phyloP scores from a whole-genome alignment of 2,888 invertebrate species.

The Drepana falcataria region DNA sequence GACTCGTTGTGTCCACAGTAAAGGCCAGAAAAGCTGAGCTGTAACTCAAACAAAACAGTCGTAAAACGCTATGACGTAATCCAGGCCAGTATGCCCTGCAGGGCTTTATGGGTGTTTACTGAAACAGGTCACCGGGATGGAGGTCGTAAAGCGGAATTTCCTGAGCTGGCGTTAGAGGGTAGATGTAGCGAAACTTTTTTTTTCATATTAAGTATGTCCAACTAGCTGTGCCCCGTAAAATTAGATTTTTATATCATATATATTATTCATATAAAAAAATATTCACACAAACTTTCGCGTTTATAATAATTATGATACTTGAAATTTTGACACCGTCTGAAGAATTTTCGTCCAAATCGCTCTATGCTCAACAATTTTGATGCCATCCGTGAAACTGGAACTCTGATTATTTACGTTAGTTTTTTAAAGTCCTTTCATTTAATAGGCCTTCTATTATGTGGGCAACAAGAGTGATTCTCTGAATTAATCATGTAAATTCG shows the following conservation, averaged over 20 bases:
- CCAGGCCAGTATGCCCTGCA: slow-evolving; percentile 40
- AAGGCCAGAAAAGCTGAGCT: slow-evolving; percentile 22
- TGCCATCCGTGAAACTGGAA: slow-evolving; percentile 5
- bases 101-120: slow-evolving; percentile 49
- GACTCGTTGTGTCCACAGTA: slow-evolving; percentile 12
- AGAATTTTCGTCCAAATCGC: not conserved
- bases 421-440: slow-evolving; percentile 10
- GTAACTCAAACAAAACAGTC: slow-evolving; percentile 31
- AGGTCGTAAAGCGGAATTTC: slow-evolving; percentile 45
- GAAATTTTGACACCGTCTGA: not conserved
- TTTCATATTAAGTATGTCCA: too few relatives aligned
- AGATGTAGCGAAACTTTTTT: slow-evolving; percentile 9
- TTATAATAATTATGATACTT: too few relatives aligned
- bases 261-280: too few relatives aligned
- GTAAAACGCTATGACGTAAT: slow-evolving; percentile 48
- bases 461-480: not conserved
- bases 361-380: slow-evolving; percentile 2
- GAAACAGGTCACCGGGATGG: slow-evolving; percentile 50
- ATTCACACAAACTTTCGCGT: too few relatives aligned
- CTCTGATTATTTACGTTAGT: slow-evolving; percentile 13
- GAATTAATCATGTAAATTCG: too few relatives aligned
- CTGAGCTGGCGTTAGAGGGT: slow-evolving; percentile 32
- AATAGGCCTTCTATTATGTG: slow-evolving; percentile 2
- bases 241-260: too few relatives aligned
- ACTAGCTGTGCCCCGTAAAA: too few relatives aligned